Evolutionary conservation across 2,888 invertebrate genomes (phyloP), one percentile per base, ranked within the genome.

Genomic region (Cerastis rubricosa): DNA sequence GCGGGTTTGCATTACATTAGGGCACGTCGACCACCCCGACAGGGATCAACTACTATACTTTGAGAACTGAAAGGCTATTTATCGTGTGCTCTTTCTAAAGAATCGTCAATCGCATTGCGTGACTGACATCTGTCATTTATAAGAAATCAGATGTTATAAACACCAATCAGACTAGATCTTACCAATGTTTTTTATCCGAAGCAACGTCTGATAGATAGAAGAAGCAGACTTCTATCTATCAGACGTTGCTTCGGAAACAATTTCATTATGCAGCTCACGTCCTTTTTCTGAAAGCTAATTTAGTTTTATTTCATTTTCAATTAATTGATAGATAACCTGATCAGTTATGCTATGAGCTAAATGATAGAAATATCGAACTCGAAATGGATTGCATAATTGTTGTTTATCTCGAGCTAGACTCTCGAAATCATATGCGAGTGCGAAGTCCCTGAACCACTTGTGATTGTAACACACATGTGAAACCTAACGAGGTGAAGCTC

Each of bases 1-100:
- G 94, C 94, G 87, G 85, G 90, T 89, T 93, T 92, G 92, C 92
- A 93, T 94, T 94, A 90, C 93, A 93, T 94, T 94, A 94, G 91
- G 90, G 54, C 73, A 79, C 81, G 78, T 78, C 93, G 94, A 92
- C 95, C 95, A 95, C 95, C 94, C 92, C 89, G 95, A 90, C 93
- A 91, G 92, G 87, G 87, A 88, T 86, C 85, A 81, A 89, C 89
- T 87, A 87, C 88, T 87, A 88, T 85, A 88, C 89, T 90, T 91
- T 91, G 91, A 90, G 90, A 92, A 89, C 89, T 90, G 90, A 90
- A 85, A 88, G 85, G 85, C 90, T 90, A 90, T 94, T 92, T 92
- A 93, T 92, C 90, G 91, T 90, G 82, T 86, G 85, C 90, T 89
- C 88, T 91, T 90, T 90, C 87, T 90, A 86, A 90, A 90, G 85